A percentile compares a stretch with the other conserved stretches of the same genome.
Conservation (phyloP, 2,797 vertebrate species). For the Diglossa cyanea region DNA sequence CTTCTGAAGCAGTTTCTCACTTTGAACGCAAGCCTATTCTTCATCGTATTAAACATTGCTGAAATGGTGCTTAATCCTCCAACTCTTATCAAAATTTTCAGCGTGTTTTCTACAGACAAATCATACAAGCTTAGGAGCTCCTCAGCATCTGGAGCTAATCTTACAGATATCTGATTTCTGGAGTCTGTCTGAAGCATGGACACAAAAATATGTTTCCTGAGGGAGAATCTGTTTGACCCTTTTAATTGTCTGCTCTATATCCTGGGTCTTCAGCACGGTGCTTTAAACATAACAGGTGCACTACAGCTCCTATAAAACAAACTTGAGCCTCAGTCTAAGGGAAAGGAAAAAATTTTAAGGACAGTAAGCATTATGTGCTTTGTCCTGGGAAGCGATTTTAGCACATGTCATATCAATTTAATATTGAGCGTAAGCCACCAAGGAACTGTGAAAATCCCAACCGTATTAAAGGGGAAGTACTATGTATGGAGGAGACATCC, state of each 20-base stretch:
- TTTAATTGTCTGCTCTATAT: background rate
- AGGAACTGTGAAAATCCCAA: background rate
- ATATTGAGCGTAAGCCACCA: background rate
- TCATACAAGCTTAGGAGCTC: background rate
- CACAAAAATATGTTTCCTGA: background rate
- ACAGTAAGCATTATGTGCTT: background rate
- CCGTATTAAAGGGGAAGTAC: background rate
- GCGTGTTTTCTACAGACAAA: background rate
- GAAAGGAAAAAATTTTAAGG: background rate
- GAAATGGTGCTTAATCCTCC: background rate
- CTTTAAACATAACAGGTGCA: constrained; percentile 9
- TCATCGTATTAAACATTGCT: background rate
- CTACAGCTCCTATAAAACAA: background rate
- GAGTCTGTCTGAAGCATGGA: background rate
- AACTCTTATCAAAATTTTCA: background rate
- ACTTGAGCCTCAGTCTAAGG: background rate
- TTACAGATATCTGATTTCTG: constrained; percentile 16
- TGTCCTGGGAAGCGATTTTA: background rate
- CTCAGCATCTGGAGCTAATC: constrained; percentile 23
- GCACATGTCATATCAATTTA: background rate
- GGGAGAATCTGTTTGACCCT: background rate
- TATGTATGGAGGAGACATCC: background rate
- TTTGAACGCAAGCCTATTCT: background rate
- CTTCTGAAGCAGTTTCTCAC: background rate
- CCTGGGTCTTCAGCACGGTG: background rate